These are phyloP conservation scores for Lytechinus variegatus DNA, from an alignment of 35 echinoderm and acorn worm genomes.

Conservation along the genomic window DNA sequence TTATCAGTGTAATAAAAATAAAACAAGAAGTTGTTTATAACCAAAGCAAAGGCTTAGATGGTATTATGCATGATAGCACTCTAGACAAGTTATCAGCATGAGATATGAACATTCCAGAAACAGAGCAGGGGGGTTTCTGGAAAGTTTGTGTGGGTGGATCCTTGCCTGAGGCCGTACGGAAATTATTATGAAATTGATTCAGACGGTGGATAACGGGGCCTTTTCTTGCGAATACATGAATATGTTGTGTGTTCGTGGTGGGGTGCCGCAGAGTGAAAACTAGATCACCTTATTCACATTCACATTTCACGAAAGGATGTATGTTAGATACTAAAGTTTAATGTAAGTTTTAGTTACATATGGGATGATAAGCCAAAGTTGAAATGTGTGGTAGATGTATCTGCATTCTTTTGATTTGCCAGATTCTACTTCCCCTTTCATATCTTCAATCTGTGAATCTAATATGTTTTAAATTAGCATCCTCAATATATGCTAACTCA, in stretches of 20 bases:
- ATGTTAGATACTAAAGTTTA: no score
- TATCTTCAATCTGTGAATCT: no score
- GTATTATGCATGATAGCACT: neutral
- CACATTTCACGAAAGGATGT: no score
- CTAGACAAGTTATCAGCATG: neutral
- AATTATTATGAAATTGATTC: neutral
- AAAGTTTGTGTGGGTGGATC: neutral
- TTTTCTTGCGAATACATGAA: neutral
- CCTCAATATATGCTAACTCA: no score
- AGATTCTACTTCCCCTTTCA: no score
- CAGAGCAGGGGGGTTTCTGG: neutral
- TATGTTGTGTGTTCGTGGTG: neutral
- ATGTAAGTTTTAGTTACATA: no score
- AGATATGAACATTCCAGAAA: slow-evolving; percentile 1
- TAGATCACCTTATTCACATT: no score
- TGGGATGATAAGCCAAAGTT: no score
- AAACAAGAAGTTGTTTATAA: neutral
- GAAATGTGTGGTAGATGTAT: neutral
- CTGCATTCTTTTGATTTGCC: neutral
- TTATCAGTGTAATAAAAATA: no score
- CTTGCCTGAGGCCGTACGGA: neutral
- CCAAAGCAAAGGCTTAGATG: neutral
- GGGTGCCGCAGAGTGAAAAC: no score
- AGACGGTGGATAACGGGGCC: neutral
- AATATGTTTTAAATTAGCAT: no score